phyloP scores from a whole-genome alignment of 2,888 invertebrate species.

The Lithophane leautieri region DNA sequence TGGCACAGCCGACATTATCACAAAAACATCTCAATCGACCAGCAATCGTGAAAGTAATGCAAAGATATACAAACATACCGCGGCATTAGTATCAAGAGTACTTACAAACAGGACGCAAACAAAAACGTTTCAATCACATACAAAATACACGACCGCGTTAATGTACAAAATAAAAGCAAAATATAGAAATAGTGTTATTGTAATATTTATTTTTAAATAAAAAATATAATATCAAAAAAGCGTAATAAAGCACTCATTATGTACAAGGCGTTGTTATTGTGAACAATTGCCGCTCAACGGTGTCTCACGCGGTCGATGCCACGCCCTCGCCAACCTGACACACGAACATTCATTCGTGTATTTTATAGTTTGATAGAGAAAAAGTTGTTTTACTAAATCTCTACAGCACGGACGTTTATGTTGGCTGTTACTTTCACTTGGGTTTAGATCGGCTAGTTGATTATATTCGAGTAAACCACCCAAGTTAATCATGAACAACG shows the following conservation, averaged over 20 bases:
- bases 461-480: conserved; percentile 19
- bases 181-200: conserved; percentile 76
- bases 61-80: conserved; percentile 27
- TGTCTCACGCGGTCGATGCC: conserved; percentile 15
- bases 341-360: background rate
- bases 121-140: conserved; percentile 52
- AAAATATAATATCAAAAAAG: conserved; percentile 85
- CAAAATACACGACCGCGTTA: conserved; percentile 58
- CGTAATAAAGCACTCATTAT: conserved; percentile 88
- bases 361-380: background rate
- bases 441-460: background rate
- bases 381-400: background rate
- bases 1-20: conserved; percentile 48
- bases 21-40: conserved; percentile 32
- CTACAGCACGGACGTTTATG: background rate
- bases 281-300: conserved; percentile 45
- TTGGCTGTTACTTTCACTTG: background rate
- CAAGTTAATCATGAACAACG: conserved; percentile 2
- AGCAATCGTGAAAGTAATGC: conserved; percentile 51
- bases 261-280: conserved; percentile 75
- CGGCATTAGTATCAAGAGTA: conserved; percentile 51
- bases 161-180: conserved; percentile 78
- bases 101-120: conserved; percentile 33
- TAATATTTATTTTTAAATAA: conserved; percentile 74
- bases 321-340: conserved; percentile 3